Conservation (phyloP, 2,113 vertebrate species). For the Pollachius pollachius region DNA sequence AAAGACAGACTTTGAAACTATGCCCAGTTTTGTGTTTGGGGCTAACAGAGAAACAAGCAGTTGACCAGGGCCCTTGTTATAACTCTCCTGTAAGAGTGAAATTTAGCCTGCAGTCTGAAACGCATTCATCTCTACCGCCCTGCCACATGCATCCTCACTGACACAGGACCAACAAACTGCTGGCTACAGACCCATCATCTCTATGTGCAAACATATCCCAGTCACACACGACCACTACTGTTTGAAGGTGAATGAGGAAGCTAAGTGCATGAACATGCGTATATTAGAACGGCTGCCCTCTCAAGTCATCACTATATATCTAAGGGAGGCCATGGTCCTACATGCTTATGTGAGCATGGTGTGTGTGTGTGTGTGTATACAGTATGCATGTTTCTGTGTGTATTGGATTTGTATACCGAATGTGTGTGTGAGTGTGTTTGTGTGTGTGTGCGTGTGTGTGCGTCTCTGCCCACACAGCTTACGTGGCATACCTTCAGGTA, state of each 20-base stretch:
- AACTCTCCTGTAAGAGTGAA: slow-evolving; percentile 57
- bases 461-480: too few relatives aligned
- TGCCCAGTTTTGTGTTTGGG: slow-evolving; percentile 49
- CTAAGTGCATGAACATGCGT: background rate
- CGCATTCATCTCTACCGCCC: slow-evolving; percentile 49
- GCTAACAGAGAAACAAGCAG: slow-evolving; percentile 26
- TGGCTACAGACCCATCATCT: slow-evolving; percentile 30
- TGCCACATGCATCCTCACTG: slow-evolving; percentile 50
- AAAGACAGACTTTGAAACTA: slow-evolving; percentile 56
- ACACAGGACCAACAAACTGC: slow-evolving; percentile 15
- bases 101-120: slow-evolving; percentile 49
- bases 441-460: too few relatives aligned
- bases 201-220: slow-evolving; percentile 36
- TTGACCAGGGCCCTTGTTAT: slow-evolving; percentile 47
- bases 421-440: too few relatives aligned
- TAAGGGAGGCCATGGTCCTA: too few relatives aligned
- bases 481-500: too few relatives aligned
- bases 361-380: background rate
- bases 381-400: background rate
- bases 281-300: background rate
- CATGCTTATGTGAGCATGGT: background rate
- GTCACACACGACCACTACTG: slow-evolving; percentile 34
- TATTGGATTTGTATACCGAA: background rate
- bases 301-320: too few relatives aligned
- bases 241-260: slow-evolving; percentile 20